Evolutionary conservation across 2,113 vertebrate genomes (phyloP), one percentile per base, ranked within the genome.

Genomic region (Stegastes partitus): DNA sequence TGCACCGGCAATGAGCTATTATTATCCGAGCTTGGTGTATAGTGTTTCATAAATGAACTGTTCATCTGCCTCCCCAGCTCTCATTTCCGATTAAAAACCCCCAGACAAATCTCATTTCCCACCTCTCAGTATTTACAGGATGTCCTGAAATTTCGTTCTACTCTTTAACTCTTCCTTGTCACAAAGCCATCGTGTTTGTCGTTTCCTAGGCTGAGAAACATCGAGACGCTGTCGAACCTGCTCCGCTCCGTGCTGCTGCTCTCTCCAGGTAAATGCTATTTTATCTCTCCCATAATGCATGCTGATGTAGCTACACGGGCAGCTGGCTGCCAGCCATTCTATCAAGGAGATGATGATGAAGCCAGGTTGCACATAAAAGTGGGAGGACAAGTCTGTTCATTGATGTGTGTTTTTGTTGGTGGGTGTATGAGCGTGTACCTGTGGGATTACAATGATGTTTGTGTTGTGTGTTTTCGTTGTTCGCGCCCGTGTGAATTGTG

Each of bases 151-250:
- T 85, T 78, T 54, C 0, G 8, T 80, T 82, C 74, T 79, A 18
- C 47, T 81, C 50, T 4, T 42, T 42, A 42, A 42, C 18, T 61
- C 62, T 26, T 62, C 21, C 62, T 74, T 42, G 58, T 83, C 87
- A 85, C 34, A 86, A 67, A 84, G 66, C 62, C 25, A 64, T 84
- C 73, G 58, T 44, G n/a, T 71, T 73, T 84, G 76, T 90, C 58
- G 15, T 74, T 70, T 81, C 31, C 25, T 23, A 98, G 97, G 75
- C 89, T 98, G 86, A 95, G 92, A 47, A 98, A 96, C 93, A 95
- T 97, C 26, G 96, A 98, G 91, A 98, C 95, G 0, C 92, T 97
- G 88, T 96, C 96, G 58, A 97, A 98, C 90, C 82, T 98, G 45
- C 88, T 97, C 23, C 96, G 96, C 66, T 97, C 96, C 0, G 95